Evolutionary conservation across 2,113 vertebrate genomes (phyloP), one percentile per base, ranked within the genome.

Genomic region (human): DNA sequence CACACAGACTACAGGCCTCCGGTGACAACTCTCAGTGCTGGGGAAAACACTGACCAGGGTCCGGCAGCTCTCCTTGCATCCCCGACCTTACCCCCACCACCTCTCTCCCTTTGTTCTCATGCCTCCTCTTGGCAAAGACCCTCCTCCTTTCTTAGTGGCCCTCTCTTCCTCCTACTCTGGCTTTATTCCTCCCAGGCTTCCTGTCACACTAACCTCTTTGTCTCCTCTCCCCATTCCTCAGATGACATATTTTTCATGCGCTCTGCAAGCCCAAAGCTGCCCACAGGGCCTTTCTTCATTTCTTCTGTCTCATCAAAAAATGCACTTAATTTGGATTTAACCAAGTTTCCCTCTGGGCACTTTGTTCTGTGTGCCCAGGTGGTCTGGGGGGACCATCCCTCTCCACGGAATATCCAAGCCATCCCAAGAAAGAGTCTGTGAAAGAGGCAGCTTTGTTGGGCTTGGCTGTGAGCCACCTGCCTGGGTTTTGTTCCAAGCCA

Each of bases 131-230:
- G 72, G 61, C 30, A 9, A 89, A 75, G 72, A 43, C 6, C 66
- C 66, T 30, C 68, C 18, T 72, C 38, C 57, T 79, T 43, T 45
- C 90, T 59, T 17, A 18, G 10, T 13, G 75, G 52, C 32, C 45
- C 27, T 43, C 79, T 50, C 43, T 92, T 43, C 43, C 70, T 40
- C 76, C 89, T 55, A 64, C 84, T 22, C 72, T 88, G 75, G 40
- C 70, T 93, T 50, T 79, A 57, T 52, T 80, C 61, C 70, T 93
- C 55, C 20, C 48, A 50, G 59, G 84, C n/a, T 79, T 90, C 35
- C 88, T 96, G 81, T 81, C 80, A 95, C 80, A 95, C 82, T 86
- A 79, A 87, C 81, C 43, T 57, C 90, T 95, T 92, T 97, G 93
- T 97, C 75, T 96, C 43, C 52, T 70, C 64, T 92, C 32, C 61